Evolutionary conservation across 2,113 vertebrate genomes (phyloP), one percentile per base, ranked within the genome.

Genomic region (Neodontobutis hainanensis): DNA sequence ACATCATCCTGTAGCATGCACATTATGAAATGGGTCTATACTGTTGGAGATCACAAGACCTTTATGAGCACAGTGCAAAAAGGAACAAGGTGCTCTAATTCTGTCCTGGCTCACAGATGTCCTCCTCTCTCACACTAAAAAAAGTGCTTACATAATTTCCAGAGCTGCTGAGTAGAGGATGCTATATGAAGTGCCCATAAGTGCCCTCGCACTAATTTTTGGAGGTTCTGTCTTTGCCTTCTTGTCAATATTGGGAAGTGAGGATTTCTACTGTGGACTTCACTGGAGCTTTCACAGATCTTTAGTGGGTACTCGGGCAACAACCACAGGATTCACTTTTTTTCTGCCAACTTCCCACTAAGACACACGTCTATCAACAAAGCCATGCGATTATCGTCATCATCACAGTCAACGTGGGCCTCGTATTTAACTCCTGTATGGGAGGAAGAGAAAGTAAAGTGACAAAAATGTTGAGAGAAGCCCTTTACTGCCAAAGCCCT

Each of bases 31-130:
- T 72, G 74, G 83, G 84, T 76, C 73, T 49, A n/a, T n/a, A 27
- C 78, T 63, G 79, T 69, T 70, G 73, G 84, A 83, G 53, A 78
- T 68, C 68, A 65, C 61, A 48, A 49, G 68, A 83, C 75, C 63
- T 80, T 11, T 64, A 52, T 73, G 53, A 68, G 81, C 64, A 70
- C 53, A 66, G 77, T 75, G 77, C 66, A 82, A 84, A 27, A 76
- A 86, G 83, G 90, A 90, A 92, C 91, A 87, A 82, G 86, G 85
- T 89, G 90, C 87, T 92, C 90, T 77, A 89, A 76, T 92, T 92
- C 87, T 92, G 87, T 91, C 89, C 80, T 61, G 42, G 11, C 67
- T 83, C 79, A 83, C 85, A 87, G 89, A 88, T 85, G 84, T 83
- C 75, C 84, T 83, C 88, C 80, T 86, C 82, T 81, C 71, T 83